Base-by-base conservation (phyloP, 2,888 invertebrate genomes). In the Polydrusus tereticollis region DNA sequence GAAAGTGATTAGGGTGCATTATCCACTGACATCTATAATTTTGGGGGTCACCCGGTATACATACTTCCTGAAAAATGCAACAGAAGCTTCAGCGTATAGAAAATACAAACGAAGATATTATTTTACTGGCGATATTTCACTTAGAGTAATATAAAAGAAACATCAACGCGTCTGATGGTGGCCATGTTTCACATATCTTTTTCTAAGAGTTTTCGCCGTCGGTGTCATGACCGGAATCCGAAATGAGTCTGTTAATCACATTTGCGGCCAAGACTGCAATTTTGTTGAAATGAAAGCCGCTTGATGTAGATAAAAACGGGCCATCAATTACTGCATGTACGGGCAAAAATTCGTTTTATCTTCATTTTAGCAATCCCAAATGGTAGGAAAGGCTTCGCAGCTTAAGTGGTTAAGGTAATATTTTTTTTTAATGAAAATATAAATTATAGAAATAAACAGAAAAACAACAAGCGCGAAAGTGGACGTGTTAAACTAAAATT, bases 171-270 rank as follows among this genome's bases (percentile, higher is more conserved):
- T 3, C 41, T 43, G 41, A n/a, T n/a, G n/a, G n/a, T n/a, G 16
- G 18, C 4, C 16, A 18, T 18, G 45, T 45, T 45, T 52, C 26
- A 18, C 12, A 33, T 52, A 50, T 64, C 52, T 18, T 45, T 45
- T 45, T 20, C 45, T 38, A 36, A 50, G 62, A 68, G 47, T 47
- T 58, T 50, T 66, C 29, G 43, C 66, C 57, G 18, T 43, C 77
- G 62, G 74, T 78, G 80, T 78, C 80, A 80, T 78, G 80, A 76
- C 68, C 81, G 77, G 84, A 83, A 84, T 84, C 81, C 83, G 81
- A 84, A 84, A 83, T 81, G 82, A 82, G 81, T 77, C 79, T 78
- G 82, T 83, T 83, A 84, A 84, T 84, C 83, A 83, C 82, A 81
- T 82, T 82, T 83, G 80, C 77, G 78, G 78, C 77, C 77, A 77